These are phyloP conservation scores for Bothrops jararaca DNA, from an alignment of 2,113 vertebrate species.

Conservation along the genomic window DNA sequence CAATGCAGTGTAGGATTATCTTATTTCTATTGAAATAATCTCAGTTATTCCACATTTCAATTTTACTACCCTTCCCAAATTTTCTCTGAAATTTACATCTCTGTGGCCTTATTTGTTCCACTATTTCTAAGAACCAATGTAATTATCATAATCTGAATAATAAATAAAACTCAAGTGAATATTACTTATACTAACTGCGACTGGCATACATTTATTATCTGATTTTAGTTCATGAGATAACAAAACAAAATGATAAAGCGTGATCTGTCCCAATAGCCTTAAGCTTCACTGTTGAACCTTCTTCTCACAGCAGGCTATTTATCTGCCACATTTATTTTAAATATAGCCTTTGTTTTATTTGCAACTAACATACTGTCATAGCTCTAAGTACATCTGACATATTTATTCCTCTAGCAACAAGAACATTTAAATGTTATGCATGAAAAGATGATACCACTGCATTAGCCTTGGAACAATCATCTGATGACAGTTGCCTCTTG, in stretches of 20 bases:
- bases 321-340: conserved; percentile 38
- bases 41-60: neutral
- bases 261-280: neutral
- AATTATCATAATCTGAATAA: neutral
- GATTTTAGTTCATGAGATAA: conserved; percentile 3
- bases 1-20: neutral
- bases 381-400: conserved; percentile 15
- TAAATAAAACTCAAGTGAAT: neutral
- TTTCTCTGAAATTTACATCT: neutral
- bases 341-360: conserved; percentile 39
- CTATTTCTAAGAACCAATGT: neutral
- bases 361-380: conserved; percentile 20
- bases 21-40: neutral
- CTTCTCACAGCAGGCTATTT: conserved; percentile 3
- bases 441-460: neutral
- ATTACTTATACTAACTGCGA: neutral
- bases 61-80: neutral
- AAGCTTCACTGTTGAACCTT: conserved; percentile 31
- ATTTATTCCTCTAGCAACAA: conserved; percentile 20
- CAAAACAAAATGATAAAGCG: neutral
- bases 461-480: neutral
- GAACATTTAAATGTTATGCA: neutral
- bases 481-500: neutral
- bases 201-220: neutral
- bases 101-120: neutral